phyloP scores from a whole-genome alignment of 64 coral and sea anemone species.

The Montipora efflorescens region DNA sequence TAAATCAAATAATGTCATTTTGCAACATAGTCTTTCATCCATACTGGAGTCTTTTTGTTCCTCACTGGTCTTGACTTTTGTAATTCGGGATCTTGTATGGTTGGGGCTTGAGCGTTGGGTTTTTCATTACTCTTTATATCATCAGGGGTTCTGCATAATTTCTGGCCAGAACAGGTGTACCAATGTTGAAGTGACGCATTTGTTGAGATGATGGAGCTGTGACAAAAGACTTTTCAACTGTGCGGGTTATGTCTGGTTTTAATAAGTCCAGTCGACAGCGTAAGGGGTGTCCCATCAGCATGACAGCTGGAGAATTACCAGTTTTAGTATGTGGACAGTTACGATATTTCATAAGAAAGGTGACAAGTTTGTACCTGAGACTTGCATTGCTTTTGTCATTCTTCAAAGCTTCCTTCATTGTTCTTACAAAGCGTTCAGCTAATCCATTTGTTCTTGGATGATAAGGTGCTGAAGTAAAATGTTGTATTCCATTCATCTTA shows the following conservation, averaged over 20 bases:
- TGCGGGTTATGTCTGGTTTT: slow-evolving; percentile 54
- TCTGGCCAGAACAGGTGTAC: slow-evolving; percentile 40
- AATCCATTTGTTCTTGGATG: too few species aligned
- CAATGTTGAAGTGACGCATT: slow-evolving; percentile 45
- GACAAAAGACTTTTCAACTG: background rate
- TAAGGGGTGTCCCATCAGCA: background rate
- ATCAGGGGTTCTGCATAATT: background rate
- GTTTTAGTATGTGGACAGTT: too few species aligned
- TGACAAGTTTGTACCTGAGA: slow-evolving; percentile 7
- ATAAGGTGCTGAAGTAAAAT: too few species aligned
- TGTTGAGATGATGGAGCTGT: slow-evolving; percentile 42
- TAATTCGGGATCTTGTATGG: too few species aligned
- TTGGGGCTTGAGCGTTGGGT: too few species aligned
- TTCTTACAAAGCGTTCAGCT: too few species aligned
- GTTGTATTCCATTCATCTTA: too few species aligned
- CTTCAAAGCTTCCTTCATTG: background rate
- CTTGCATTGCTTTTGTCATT: slow-evolving; percentile 3
- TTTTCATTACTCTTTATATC: background rate
- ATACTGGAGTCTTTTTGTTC: too few species aligned
- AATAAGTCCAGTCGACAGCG: slow-evolving; percentile 44
- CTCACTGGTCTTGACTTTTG: too few species aligned
- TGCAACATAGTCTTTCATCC: too few species aligned
- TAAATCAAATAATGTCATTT: too few species aligned
- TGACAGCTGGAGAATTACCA: background rate
- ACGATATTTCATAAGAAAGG: background rate